Evolutionary conservation across 2,113 vertebrate genomes (phyloP).

Genomic region (Neolamprologus caudopunctatus): DNA sequence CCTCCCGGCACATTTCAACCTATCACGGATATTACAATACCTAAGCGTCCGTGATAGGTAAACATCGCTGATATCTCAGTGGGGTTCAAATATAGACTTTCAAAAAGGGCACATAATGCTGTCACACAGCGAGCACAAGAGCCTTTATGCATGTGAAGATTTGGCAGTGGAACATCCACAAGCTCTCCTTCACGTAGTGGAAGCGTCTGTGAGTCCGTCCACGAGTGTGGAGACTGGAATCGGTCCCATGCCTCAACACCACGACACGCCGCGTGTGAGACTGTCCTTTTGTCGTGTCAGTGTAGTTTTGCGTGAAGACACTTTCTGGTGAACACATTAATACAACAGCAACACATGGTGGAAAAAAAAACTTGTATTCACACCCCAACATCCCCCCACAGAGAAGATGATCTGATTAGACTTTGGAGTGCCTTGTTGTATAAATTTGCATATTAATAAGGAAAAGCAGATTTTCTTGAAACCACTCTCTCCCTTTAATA

Average conservation of each 20-base stretch:
- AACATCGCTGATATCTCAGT: not conserved
- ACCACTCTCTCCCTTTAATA: not conserved
- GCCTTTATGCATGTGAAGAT: not conserved
- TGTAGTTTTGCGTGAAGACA: not conserved
- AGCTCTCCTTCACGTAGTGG: not conserved
- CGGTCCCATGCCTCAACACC: not conserved
- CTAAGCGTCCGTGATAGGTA: not conserved
- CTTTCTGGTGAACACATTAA: not conserved
- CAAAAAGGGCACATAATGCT: not conserved
- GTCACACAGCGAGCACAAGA: not conserved
- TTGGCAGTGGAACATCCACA: not conserved
- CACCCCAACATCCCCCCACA: slow-evolving; percentile 32
- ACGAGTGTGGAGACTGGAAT: not conserved
- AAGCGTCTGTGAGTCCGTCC: not conserved
- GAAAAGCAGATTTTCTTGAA: slow-evolving; percentile 34
- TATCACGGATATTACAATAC: not conserved
- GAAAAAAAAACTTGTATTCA: slow-evolving; percentile 6
- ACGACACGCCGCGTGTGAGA: not conserved
- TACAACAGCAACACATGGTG: slow-evolving; percentile 14
- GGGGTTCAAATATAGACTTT: not conserved
- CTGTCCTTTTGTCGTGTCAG: not conserved
- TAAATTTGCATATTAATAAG: slow-evolving; percentile 55
- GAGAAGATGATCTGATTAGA: slow-evolving; percentile 61
- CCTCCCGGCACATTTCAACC: not conserved
- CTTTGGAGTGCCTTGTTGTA: slow-evolving; percentile 50